Percentiles rank a stretch among this genome's conserved stretches.
Conservation (phyloP, 2,888 invertebrate genomes). For the Adelphocoris suturalis region DNA sequence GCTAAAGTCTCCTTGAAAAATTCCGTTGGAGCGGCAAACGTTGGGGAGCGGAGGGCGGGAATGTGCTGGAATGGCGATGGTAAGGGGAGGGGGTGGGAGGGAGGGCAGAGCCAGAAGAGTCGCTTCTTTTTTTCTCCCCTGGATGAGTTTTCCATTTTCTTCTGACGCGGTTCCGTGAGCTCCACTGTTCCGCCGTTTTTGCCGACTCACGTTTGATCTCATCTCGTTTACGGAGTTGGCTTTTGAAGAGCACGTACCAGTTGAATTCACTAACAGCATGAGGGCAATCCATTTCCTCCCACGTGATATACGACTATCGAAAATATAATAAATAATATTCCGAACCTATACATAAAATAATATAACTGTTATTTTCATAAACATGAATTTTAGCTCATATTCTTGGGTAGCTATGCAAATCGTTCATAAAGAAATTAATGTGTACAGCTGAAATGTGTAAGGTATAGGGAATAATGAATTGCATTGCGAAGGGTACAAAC, state of each 20-base stretch:
- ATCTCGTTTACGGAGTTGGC: slow-evolving; percentile 18
- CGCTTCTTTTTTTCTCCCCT: slow-evolving; percentile 15
- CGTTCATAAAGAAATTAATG: too few relatives aligned
- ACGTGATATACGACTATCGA: background rate
- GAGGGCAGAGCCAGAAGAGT: background rate
- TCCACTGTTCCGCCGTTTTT: slow-evolving; percentile 11
- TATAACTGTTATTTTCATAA: too few relatives aligned
- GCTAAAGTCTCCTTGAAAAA: slow-evolving; percentile 31
- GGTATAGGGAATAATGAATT: too few relatives aligned
- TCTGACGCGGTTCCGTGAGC: slow-evolving; percentile 34
- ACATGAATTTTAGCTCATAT: too few relatives aligned
- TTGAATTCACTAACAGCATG: slow-evolving; percentile 12
- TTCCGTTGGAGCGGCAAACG: background rate
- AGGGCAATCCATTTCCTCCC: background rate
- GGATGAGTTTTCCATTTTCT: slow-evolving; percentile 34
- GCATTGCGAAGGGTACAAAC: too few relatives aligned
- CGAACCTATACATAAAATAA: too few relatives aligned
- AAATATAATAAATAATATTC: too few relatives aligned
- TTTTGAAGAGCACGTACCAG: slow-evolving; percentile 26
- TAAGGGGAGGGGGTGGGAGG: background rate
- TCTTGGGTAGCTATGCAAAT: too few relatives aligned
- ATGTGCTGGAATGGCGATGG: too few relatives aligned
- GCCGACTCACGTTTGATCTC: slow-evolving; percentile 21
- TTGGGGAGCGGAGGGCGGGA: too few relatives aligned
- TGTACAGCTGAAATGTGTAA: too few relatives aligned